Conservation (phyloP, 1,140 invertebrate species). For the Holotrichia oblita region DNA sequence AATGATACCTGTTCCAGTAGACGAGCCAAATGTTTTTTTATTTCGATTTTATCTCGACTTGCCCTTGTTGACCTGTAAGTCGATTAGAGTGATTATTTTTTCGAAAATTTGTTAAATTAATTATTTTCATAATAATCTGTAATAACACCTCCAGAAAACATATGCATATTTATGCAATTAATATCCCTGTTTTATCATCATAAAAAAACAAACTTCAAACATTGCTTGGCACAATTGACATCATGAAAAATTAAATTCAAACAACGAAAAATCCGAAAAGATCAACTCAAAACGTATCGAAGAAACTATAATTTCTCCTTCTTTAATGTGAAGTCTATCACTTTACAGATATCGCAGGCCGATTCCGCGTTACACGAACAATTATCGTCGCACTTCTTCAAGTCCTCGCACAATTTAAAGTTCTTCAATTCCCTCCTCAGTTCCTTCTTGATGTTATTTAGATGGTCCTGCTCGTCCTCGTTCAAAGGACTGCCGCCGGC, state of each 20-base stretch:
- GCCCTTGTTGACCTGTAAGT: too few relatives aligned
- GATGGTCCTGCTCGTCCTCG: slow-evolving; percentile 43
- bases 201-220: not conserved
- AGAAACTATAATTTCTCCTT: slow-evolving; percentile 52
- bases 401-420: slow-evolving; percentile 58
- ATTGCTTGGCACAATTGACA: not conserved
- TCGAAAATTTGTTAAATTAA: too few relatives aligned
- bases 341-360: slow-evolving; percentile 60
- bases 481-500: slow-evolving; percentile 16
- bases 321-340: slow-evolving; percentile 59
- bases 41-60: too few relatives aligned
- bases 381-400: slow-evolving; percentile 59
- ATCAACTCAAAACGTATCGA: not conserved
- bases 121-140: too few relatives aligned
- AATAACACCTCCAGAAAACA: too few relatives aligned
- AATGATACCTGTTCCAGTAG: too few relatives aligned
- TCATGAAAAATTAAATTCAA: not conserved
- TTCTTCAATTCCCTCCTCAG: slow-evolving; percentile 57
- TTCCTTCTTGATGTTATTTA: slow-evolving; percentile 54
- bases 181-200: too few relatives aligned
- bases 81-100: too few relatives aligned
- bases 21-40: too few relatives aligned
- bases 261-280: not conserved
- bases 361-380: slow-evolving; percentile 59
- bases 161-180: too few relatives aligned